Conservation (phyloP, 30 jellyfish, hydroid and myxozoan genomes). For the Chrysaora quinquecirrha region DNA sequence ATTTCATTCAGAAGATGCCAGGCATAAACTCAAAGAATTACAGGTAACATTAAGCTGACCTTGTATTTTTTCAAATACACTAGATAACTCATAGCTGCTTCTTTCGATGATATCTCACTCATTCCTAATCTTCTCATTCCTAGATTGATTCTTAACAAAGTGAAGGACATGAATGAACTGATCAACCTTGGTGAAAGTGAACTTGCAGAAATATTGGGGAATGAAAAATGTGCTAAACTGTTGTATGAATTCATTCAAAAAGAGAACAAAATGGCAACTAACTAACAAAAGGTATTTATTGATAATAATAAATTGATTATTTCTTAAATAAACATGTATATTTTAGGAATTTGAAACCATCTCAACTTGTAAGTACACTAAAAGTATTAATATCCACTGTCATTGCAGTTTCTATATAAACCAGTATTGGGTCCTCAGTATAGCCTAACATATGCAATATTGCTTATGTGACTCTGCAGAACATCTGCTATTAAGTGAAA, state of each 20-base stretch:
- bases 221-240: conserved; percentile 64
- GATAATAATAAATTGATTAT: background rate
- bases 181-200: conserved; percentile 42
- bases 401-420: background rate
- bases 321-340: background rate
- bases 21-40: conserved; percentile 86
- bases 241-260: conserved; percentile 67
- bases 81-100: too few species aligned
- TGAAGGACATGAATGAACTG: conserved; percentile 57
- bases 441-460: background rate
- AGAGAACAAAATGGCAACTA: conserved; percentile 19
- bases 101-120: too few species aligned
- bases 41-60: conserved; percentile 14
- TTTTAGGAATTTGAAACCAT: background rate
- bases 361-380: background rate
- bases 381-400: background rate
- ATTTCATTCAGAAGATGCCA: conserved; percentile 79
- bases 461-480: too few species aligned
- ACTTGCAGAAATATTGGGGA: conserved; percentile 68
- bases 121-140: background rate
- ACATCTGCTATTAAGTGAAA: too few species aligned
- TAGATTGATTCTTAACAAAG: conserved; percentile 72
- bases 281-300: background rate
- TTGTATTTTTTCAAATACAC: background rate
- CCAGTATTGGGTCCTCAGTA: background rate